A percentile compares a stretch with the other conserved stretches of the same genome.
Conservation (phyloP, 2,113 vertebrate species). For the Collichthys lucidus region DNA sequence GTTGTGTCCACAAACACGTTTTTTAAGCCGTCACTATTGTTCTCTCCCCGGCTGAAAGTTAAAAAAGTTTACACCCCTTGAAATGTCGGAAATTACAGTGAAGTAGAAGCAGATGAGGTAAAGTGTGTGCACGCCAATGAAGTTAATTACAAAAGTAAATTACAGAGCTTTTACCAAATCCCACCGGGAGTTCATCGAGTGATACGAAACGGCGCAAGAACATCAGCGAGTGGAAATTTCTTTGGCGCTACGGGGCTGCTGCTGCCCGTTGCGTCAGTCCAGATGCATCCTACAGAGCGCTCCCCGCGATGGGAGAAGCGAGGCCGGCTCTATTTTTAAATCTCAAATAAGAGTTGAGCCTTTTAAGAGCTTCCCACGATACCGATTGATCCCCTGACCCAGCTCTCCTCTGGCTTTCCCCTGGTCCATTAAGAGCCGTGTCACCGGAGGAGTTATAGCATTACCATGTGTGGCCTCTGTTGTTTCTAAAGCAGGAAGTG, state of each 20-base stretch:
- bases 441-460: slow-evolving; percentile 70
- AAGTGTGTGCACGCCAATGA: slow-evolving; percentile 35
- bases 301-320: slow-evolving; percentile 64
- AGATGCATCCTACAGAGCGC: slow-evolving; percentile 59
- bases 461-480: slow-evolving; percentile 71
- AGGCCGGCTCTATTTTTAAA: slow-evolving; percentile 75
- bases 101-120: slow-evolving; percentile 43
- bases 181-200: slow-evolving; percentile 47
- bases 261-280: slow-evolving; percentile 41
- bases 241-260: slow-evolving; percentile 38
- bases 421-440: slow-evolving; percentile 79
- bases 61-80: slow-evolving; percentile 11
- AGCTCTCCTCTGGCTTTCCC: slow-evolving; percentile 65
- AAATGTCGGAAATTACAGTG: slow-evolving; percentile 30
- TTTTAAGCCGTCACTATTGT: neutral
- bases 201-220: slow-evolving; percentile 28
- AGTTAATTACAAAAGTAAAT: slow-evolving; percentile 56
- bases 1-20: neutral
- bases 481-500: slow-evolving; percentile 72
- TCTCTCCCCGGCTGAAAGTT: neutral
- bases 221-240: slow-evolving; percentile 38
- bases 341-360: slow-evolving; percentile 66
- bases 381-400: slow-evolving; percentile 79
- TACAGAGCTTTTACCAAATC: slow-evolving; percentile 49
- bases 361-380: slow-evolving; percentile 83